phyloP scores from a whole-genome alignment of 1,140 invertebrate genomes.

The Caenorhabditis inopinata region DNA sequence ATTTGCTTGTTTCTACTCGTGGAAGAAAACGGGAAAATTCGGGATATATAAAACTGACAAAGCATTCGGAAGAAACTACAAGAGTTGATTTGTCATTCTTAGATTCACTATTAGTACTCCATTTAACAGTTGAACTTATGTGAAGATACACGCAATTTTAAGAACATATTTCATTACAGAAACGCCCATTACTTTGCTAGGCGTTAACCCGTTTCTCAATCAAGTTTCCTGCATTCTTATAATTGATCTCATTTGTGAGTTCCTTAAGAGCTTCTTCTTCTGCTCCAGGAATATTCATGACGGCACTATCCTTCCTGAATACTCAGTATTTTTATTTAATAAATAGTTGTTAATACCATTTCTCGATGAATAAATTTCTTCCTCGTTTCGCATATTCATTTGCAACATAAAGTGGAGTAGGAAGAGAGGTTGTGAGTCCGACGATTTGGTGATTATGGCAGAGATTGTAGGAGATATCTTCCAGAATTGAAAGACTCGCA shows the following conservation, averaged over 20 bases:
- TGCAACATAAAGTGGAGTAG: slow-evolving; percentile 51
- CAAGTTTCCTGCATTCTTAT: neutral
- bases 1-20: too few relatives aligned
- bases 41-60: too few relatives aligned
- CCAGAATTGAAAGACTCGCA: neutral
- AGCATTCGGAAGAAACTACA: too few relatives aligned
- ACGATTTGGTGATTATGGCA: slow-evolving; percentile 47
- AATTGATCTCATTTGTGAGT: neutral
- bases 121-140: too few relatives aligned
- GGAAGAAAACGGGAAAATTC: too few relatives aligned
- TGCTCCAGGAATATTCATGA: neutral
- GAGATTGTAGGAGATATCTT: slow-evolving; percentile 30
- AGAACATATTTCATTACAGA: too few relatives aligned
- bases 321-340: neutral
- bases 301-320: neutral
- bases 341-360: neutral
- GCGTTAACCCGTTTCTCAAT: neutral
- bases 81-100: too few relatives aligned
- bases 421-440: slow-evolving; percentile 45
- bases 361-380: neutral
- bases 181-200: too few relatives aligned
- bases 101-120: too few relatives aligned
- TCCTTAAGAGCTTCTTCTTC: neutral
- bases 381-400: slow-evolving; percentile 6
- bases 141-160: too few relatives aligned